A percentile compares a stretch with the other conserved stretches of the same genome.
Conservation (phyloP, 2,888 invertebrate species). For the Drosophila percnosoma region DNA sequence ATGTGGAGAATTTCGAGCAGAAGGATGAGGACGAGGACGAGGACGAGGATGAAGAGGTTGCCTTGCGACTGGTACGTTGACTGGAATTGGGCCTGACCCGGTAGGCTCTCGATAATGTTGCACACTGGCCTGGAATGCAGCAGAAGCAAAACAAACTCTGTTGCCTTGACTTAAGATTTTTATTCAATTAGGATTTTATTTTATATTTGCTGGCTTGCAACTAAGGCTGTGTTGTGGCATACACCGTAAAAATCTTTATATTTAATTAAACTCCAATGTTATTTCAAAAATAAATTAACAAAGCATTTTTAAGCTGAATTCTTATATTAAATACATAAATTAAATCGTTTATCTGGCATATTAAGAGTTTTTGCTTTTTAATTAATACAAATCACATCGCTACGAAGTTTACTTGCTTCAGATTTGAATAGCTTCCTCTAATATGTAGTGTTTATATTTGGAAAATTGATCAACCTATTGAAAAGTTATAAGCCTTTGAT, state of each 20-base stretch:
- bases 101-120: constrained; percentile 22
- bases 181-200: not conserved
- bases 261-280: not conserved
- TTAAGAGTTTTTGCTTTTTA: not conserved
- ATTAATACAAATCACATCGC: too few relatives aligned
- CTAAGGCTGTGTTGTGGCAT: not conserved
- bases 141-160: not conserved
- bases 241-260: not conserved
- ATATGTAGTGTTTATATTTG: not conserved
- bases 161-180: not conserved
- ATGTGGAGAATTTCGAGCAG: not conserved
- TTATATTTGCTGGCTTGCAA: not conserved
- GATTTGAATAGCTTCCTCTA: too few relatives aligned
- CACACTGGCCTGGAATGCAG: constrained; percentile 28
- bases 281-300: not conserved
- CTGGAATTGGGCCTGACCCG: constrained; percentile 55
- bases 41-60: constrained; percentile 13
- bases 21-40: constrained; percentile 12
- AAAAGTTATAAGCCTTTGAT: not conserved
- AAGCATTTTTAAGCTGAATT: not conserved
- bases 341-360: not conserved
- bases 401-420: too few relatives aligned
- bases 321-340: too few relatives aligned
- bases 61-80: constrained; percentile 7
- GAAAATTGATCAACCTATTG: not conserved